phyloP scores from a whole-genome alignment of 2,113 vertebrate species.

The Polypterus senegalus region DNA sequence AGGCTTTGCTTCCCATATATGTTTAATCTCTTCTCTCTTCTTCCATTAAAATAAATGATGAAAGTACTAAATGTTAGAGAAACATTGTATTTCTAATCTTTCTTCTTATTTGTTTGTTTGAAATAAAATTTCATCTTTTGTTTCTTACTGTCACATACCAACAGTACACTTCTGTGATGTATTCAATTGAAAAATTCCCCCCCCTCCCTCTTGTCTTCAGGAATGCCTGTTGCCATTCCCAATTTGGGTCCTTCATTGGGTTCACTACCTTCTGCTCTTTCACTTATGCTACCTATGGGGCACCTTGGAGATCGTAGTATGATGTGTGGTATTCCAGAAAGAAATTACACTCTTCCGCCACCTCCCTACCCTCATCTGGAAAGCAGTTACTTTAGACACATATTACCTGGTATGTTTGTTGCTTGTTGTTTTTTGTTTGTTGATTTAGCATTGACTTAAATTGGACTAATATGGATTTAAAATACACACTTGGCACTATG shows the following conservation, averaged over 20 bases:
- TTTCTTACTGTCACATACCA: too few species aligned
- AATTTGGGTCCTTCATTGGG: conserved; percentile 84
- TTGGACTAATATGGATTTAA: neutral
- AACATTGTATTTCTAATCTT: too few species aligned
- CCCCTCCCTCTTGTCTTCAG: conserved; percentile 37
- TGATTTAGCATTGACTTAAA: neutral
- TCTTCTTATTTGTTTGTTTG: too few species aligned
- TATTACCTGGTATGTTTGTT: conserved; percentile 71
- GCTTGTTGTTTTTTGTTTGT: neutral
- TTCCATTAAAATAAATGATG: too few species aligned
- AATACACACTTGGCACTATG: neutral
- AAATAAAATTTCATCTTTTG: too few species aligned
- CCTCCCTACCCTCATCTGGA: conserved; percentile 94
- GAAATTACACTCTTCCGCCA: conserved; percentile 90
- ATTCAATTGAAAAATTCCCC: too few species aligned
- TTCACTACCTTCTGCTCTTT: conserved; percentile 87
- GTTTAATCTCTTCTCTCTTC: too few species aligned
- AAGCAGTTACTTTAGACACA: conserved; percentile 95
- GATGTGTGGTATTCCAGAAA: conserved; percentile 93
- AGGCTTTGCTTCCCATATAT: too few species aligned
- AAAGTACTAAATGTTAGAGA: too few species aligned
- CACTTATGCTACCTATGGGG: conserved; percentile 96
- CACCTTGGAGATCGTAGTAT: conserved; percentile 84
- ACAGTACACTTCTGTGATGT: too few species aligned
- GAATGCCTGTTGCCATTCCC: conserved; percentile 91